Conservation (phyloP, 2,888 invertebrate genomes). For the Ellobium chinense region DNA sequence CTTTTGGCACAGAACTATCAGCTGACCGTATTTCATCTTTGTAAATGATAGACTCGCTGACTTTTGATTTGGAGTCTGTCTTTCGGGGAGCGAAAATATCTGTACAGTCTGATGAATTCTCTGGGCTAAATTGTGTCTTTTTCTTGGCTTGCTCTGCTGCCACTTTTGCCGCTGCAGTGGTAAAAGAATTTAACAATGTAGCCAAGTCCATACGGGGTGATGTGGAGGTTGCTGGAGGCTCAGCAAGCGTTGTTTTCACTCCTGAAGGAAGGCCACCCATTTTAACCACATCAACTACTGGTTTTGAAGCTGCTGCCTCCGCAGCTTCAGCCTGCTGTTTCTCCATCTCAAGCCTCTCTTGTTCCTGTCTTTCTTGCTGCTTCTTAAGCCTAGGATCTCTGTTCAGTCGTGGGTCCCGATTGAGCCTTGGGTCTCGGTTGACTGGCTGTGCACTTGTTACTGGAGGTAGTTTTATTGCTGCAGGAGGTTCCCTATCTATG, state of each 20-base stretch:
- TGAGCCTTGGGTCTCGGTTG: slow-evolving; percentile 50
- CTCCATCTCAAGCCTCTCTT: slow-evolving; percentile 15
- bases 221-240: slow-evolving; percentile 7
- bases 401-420: slow-evolving; percentile 44
- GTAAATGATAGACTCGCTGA: neutral
- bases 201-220: slow-evolving; percentile 38
- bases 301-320: neutral
- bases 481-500: slow-evolving; percentile 41
- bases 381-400: slow-evolving; percentile 37
- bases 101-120: neutral
- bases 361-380: slow-evolving; percentile 36
- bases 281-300: neutral
- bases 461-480: slow-evolving; percentile 38
- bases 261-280: neutral
- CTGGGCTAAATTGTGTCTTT: neutral
- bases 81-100: neutral
- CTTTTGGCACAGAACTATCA: neutral
- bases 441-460: neutral
- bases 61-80: no score
- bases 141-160: slow-evolving; percentile 32
- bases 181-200: slow-evolving; percentile 42
- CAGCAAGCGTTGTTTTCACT: neutral
- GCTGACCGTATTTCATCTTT: neutral
- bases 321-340: slow-evolving; percentile 2
- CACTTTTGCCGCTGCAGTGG: slow-evolving; percentile 39